Conservation (phyloP, 2,888 invertebrate species). For the Orchesellides sinensis region DNA sequence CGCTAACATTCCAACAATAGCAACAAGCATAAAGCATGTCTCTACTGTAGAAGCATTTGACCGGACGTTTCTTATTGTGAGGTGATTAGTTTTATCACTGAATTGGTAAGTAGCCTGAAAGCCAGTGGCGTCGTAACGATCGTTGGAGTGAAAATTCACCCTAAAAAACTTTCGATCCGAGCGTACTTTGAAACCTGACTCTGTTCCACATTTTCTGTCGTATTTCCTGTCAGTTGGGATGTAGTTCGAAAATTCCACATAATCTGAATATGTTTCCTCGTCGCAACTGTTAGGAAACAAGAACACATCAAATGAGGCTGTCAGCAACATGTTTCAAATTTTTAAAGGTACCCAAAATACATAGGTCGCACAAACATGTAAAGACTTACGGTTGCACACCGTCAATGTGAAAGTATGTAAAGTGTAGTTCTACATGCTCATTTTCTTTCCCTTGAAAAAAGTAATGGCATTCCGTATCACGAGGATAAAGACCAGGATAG, state of each 20-base stretch:
- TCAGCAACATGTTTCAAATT: not conserved
- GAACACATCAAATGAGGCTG: not conserved
- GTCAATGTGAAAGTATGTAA: constrained; percentile 95
- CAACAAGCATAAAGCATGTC: too few species aligned
- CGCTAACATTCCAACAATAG: too few species aligned
- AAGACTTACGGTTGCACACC: constrained; percentile 92
- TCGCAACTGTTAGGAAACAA: constrained; percentile 84
- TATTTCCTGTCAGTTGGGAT: constrained; percentile 93
- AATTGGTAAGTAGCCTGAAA: constrained; percentile 84
- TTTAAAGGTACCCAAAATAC: too few species aligned
- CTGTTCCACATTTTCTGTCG: constrained; percentile 91
- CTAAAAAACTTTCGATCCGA: constrained; percentile 77
- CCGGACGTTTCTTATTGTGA: constrained; percentile 57
- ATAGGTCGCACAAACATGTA: too few species aligned
- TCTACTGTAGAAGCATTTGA: constrained; percentile 24
- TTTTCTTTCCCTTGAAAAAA: constrained; percentile 89
- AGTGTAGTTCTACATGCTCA: constrained; percentile 89
- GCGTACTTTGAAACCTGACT: constrained; percentile 82
- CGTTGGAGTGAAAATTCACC: constrained; percentile 95
- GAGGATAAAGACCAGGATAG: constrained; percentile 92
- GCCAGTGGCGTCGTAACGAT: constrained; percentile 94
- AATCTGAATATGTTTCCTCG: constrained; percentile 94
- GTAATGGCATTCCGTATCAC: constrained; percentile 93
- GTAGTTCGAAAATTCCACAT: constrained; percentile 97
- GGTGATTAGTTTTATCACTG: constrained; percentile 62